These are phyloP conservation scores for Cricetomys ansorgei DNA, from an alignment of 2,113 vertebrate genomes.

Conservation along the genomic window DNA sequence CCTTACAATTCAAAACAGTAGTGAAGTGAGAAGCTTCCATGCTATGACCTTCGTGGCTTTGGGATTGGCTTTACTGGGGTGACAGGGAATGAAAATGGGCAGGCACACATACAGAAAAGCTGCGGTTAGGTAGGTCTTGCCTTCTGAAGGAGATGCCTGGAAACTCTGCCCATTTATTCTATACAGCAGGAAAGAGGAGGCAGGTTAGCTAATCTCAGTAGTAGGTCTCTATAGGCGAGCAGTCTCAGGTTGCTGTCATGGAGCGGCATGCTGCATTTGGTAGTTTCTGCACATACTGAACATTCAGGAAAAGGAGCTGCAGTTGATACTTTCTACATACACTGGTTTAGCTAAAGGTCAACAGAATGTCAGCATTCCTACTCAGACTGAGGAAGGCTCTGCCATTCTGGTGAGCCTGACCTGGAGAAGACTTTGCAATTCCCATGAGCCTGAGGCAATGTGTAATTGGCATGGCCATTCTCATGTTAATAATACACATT, in stretches of 20 bases:
- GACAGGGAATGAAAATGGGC: neutral
- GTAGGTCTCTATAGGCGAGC: neutral
- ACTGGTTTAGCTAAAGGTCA: neutral
- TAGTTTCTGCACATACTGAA: neutral
- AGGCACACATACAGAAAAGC: neutral
- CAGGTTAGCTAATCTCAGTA: neutral
- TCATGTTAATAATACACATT: neutral
- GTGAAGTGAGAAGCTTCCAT: neutral
- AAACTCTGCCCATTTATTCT: neutral
- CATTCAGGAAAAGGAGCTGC: neutral
- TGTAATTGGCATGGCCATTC: neutral
- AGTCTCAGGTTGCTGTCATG: neutral
- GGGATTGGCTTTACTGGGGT: neutral
- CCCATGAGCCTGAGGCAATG: neutral
- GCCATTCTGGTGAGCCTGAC: neutral
- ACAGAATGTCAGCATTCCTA: neutral
- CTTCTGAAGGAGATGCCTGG: neutral
- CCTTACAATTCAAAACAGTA: conserved; percentile 36
- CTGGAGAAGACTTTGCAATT: neutral
- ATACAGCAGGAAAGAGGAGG: neutral
- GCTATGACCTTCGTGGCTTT: neutral
- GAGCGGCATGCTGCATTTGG: neutral
- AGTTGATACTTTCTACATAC: neutral
- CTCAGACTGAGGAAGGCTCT: neutral
- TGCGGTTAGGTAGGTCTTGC: neutral